Conservation (phyloP, 2,888 invertebrate genomes). For the Athetis lepigone region DNA sequence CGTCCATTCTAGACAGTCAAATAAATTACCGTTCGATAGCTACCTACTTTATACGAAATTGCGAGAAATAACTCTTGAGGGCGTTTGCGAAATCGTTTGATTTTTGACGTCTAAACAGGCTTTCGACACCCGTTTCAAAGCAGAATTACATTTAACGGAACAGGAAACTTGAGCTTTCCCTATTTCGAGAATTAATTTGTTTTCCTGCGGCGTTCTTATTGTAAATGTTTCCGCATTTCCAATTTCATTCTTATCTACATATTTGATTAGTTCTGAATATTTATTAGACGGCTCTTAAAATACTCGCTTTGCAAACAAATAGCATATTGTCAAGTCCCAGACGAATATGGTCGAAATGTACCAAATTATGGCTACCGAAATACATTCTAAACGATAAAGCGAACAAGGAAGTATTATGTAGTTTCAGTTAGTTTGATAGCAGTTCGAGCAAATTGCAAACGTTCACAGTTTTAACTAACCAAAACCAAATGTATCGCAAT, state of each 20-base stretch:
- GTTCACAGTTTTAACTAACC: constrained; percentile 31
- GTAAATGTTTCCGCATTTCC: constrained; percentile 53
- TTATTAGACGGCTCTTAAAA: constrained; percentile 25
- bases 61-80: constrained; percentile 42
- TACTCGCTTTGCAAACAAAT: constrained; percentile 6
- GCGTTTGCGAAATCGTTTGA: constrained; percentile 45
- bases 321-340: background rate
- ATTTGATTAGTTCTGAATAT: constrained; percentile 53
- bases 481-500: constrained; percentile 30
- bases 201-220: constrained; percentile 53
- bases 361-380: background rate
- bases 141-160: constrained; percentile 57
- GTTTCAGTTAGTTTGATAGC: constrained; percentile 24
- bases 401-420: constrained; percentile 17
- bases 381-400: constrained; percentile 9
- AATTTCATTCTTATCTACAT: constrained; percentile 48
- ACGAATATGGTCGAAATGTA: background rate
- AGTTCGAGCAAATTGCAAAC: constrained; percentile 31
- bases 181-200: constrained; percentile 61
- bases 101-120: constrained; percentile 56
- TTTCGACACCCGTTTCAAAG: constrained; percentile 42
- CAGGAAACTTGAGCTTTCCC: constrained; percentile 49
- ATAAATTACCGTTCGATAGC: constrained; percentile 51
- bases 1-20: constrained; percentile 62
- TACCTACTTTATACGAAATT: constrained; percentile 37